Conservation (phyloP, 2,888 invertebrate genomes). For the Actias luna region DNA sequence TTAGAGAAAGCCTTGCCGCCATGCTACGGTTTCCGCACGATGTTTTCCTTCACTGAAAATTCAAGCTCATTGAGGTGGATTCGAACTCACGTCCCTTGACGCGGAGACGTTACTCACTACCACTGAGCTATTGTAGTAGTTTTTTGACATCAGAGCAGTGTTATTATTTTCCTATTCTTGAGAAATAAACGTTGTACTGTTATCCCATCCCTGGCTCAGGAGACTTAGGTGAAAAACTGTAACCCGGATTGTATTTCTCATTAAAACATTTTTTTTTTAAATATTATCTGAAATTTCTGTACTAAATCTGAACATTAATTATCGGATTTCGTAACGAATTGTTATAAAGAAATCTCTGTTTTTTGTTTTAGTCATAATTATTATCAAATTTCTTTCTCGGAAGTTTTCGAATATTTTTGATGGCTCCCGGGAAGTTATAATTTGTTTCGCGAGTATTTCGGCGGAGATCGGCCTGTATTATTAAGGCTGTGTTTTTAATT, state of each 20-base stretch:
- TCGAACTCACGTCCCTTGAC: no score
- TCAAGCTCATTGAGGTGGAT: no score
- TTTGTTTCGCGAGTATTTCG: slow-evolving; percentile 7
- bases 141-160: no score
- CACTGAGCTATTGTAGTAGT: no score
- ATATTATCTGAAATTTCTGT: neutral
- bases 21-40: no score
- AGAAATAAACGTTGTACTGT: no score
- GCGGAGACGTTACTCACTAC: no score
- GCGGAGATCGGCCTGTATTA: slow-evolving; percentile 3
- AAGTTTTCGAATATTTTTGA: slow-evolving; percentile 7
- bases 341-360: neutral
- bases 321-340: neutral
- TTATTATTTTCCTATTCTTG: no score
- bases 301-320: neutral
- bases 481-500: slow-evolving; percentile 5
- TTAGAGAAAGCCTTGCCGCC: no score
- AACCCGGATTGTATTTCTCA: neutral
- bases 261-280: neutral
- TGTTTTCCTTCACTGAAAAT: no score
- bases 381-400: slow-evolving; percentile 7
- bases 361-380: slow-evolving; percentile 1
- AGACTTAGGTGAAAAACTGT: no score
- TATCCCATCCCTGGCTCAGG: no score
- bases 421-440: slow-evolving; percentile 6